Evolutionary conservation across 1,140 invertebrate species (phyloP).

Genomic region (Matsumurasca onukii): DNA sequence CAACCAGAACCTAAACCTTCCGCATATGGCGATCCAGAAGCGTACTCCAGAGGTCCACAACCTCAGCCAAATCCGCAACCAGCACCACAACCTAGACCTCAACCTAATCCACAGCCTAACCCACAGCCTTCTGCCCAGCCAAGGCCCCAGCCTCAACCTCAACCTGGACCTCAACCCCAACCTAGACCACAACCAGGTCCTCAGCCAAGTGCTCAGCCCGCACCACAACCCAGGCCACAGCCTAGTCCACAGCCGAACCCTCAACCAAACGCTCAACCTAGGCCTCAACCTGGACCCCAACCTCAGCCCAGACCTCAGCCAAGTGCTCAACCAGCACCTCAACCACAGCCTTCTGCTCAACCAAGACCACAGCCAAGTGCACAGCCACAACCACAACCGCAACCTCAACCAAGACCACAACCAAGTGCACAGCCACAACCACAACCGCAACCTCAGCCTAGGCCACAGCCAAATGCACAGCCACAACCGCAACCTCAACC

Average conservation of each 20-base stretch:
- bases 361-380: not conserved
- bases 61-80: no score
- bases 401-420: not conserved
- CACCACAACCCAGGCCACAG: not conserved
- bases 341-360: not conserved
- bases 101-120: not conserved
- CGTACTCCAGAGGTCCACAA: not conserved
- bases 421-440: not conserved
- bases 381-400: no score
- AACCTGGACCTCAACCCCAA: not conserved
- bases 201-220: not conserved
- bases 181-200: not conserved
- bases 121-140: not conserved
- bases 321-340: not conserved
- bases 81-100: not conserved
- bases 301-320: no score
- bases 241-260: not conserved
- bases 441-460: not conserved
- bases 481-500: slow-evolving; percentile 5
- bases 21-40: slow-evolving; percentile 1
- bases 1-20: not conserved
- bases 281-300: not conserved
- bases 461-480: not conserved
- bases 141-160: not conserved
- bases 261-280: not conserved